phyloP scores from a whole-genome alignment of 2,113 vertebrate species.

The Emydura subglobosa region DNA sequence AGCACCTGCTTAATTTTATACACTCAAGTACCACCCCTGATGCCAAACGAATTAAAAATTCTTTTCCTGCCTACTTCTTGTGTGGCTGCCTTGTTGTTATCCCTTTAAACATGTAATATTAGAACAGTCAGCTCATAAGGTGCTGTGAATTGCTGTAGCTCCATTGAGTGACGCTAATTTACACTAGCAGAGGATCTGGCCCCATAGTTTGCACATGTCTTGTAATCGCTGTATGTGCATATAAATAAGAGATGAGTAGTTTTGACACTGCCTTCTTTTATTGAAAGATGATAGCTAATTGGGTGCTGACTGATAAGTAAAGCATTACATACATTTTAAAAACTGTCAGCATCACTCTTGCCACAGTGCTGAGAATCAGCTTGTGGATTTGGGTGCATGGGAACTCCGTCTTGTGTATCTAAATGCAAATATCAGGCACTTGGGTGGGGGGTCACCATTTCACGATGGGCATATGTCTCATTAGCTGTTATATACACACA shows the following conservation, averaged over 20 bases:
- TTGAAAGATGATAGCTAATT: neutral
- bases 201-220: no score
- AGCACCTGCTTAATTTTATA: constrained; percentile 21
- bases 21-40: neutral
- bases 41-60: neutral
- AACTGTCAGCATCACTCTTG: neutral
- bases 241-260: neutral
- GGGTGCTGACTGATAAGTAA: neutral
- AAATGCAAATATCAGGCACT: neutral
- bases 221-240: neutral
- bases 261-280: neutral
- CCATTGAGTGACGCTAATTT: neutral
- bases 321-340: neutral
- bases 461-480: neutral
- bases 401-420: neutral
- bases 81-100: neutral
- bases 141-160: neutral
- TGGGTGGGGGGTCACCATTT: neutral
- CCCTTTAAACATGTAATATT: neutral
- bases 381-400: neutral
- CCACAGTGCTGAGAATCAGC: neutral
- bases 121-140: neutral
- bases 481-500: neutral
- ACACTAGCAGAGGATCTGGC: neutral
- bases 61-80: neutral